Conservation (phyloP, 2,888 invertebrate genomes). For the Peribatodes rhomboidaria region DNA sequence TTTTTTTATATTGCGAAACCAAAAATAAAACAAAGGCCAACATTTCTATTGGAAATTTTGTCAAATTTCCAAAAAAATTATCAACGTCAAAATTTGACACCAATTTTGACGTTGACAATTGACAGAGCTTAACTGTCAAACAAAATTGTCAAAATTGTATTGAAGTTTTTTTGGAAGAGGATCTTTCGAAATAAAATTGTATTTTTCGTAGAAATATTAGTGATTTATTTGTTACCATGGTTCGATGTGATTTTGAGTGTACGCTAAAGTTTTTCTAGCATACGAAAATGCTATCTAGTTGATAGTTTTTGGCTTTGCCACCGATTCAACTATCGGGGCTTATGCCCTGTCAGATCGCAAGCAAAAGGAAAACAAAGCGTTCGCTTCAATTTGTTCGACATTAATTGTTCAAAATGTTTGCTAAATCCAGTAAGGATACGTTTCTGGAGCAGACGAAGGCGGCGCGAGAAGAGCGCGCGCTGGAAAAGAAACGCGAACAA, state of each 20-base stretch:
- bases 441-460: conserved; percentile 97
- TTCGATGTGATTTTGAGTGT: conserved; percentile 43
- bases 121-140: neutral
- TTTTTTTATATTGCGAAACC: too few relatives aligned
- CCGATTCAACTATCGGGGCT: conserved; percentile 34
- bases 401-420: conserved; percentile 68
- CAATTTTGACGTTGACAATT: neutral
- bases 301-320: conserved; percentile 35
- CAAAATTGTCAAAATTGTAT: neutral
- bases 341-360: conserved; percentile 63
- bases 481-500: conserved; percentile 92
- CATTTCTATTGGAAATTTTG: too few relatives aligned
- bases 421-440: conserved; percentile 88
- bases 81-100: too few relatives aligned
- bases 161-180: conserved; percentile 39
- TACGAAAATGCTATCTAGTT: conserved; percentile 46
- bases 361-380: conserved; percentile 71
- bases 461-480: conserved; percentile 95
- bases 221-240: conserved; percentile 52
- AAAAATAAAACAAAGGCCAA: too few relatives aligned
- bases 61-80: too few relatives aligned
- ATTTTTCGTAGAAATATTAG: conserved; percentile 46
- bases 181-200: conserved; percentile 47
- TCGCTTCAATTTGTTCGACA: conserved; percentile 48
- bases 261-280: conserved; percentile 40